Evolutionary conservation across 2,888 invertebrate genomes (phyloP), one percentile per base, ranked within the genome.

Genomic region (Cerceris ruficornis): DNA sequence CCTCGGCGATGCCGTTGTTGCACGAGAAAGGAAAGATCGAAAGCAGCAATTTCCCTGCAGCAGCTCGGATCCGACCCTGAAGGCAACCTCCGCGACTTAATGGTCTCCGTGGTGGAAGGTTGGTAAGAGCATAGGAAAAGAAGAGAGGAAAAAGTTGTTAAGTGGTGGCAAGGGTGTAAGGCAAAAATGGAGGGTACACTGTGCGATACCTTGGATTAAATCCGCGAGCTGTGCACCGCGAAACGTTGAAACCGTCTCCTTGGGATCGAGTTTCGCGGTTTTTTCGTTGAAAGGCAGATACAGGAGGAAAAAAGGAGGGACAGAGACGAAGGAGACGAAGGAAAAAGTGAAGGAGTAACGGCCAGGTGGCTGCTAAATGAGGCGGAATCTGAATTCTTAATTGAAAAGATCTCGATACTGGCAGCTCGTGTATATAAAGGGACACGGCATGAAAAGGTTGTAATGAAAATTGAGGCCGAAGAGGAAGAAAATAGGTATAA

Each of bases 191-290:
- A 75, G 72, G 64, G 71, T 59, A 52, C 14, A 67, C 54, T 2
- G 15, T 50, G 69, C 76, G 80, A 75, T 76, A 79, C 59, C 74
- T 9, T 60, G 74, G 80, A 83, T 83, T 80, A 83, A 83, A 83
- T 72, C 69, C 77, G 46, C 46, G 54, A 50, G 64, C 70, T 76
- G 69, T 71, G 65, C 66, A 15, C 67, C 64, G 54, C 74, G 62
- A 73, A 82, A 75, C 71, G 82, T 75, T 73, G 73, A 75, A 78
- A 73, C 57, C 71, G 66, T 64, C 77, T 70, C 49, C 77, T 59
- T 55, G 41, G 39, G 64, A 69, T 83, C 83, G 75, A 68, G 75
- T 75, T 72, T 72, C 17, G 69, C 59, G 74, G 39, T 41, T 50
- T 7, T 15, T n/a, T n/a, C 55, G 68, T 52, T 59, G 49, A 75